Conservation (phyloP, 2,888 invertebrate species). For the Habroteleia sp. region DNA sequence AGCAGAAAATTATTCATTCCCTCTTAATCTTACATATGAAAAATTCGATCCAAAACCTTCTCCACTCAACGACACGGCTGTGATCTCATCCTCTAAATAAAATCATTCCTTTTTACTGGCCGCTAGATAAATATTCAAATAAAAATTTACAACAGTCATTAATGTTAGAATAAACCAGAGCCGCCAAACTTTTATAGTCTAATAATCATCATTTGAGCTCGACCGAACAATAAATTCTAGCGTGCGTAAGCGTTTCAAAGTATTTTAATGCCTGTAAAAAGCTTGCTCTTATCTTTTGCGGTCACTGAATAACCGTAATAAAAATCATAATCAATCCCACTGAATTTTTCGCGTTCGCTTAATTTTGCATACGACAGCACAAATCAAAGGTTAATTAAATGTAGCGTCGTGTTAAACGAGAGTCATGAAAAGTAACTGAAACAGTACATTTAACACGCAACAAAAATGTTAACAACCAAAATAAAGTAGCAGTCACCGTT, state of each 20-base stretch:
- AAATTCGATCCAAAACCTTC: constrained; percentile 29
- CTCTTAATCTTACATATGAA: constrained; percentile 36
- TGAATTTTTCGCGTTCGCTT: constrained; percentile 2
- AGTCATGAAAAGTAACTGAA: constrained; percentile 31
- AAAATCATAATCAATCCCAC: constrained; percentile 33
- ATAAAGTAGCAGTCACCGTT: constrained; percentile 62
- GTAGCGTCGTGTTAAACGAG: constrained; percentile 39
- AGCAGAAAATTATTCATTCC: constrained; percentile 53
- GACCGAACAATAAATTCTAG: constrained; percentile 1
- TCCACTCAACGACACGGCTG: constrained; percentile 7
- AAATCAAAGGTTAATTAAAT: constrained; percentile 60
- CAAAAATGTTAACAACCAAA: constrained; percentile 61
- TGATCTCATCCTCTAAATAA: constrained; percentile 10
- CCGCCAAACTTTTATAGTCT: background rate
- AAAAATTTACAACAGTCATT: constrained; percentile 8
- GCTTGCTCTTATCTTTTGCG: constrained; percentile 15
- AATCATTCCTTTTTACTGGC: constrained; percentile 10
- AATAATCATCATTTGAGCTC: background rate
- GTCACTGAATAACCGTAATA: constrained; percentile 3
- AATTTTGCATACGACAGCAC: constrained; percentile 15
- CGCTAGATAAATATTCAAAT: constrained; percentile 20
- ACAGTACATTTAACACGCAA: constrained; percentile 48
- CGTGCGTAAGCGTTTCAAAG: background rate
- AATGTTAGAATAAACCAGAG: background rate
- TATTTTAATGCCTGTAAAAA: background rate